Conservation (phyloP, 2,888 invertebrate genomes). For the Balanococcus diminutus region DNA sequence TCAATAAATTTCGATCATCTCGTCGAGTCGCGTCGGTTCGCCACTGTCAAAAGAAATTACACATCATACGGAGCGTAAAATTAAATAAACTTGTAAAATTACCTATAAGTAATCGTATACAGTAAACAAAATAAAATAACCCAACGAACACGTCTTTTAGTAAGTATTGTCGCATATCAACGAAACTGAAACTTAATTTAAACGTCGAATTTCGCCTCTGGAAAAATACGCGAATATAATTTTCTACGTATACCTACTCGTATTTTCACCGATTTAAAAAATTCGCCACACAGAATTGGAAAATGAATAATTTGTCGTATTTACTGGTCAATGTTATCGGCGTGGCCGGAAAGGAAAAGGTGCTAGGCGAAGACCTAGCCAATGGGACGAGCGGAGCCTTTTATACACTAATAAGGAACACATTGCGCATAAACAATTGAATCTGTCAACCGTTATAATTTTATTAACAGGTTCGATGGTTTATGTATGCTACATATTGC, state of each 20-base stretch:
- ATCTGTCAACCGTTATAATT: slow-evolving; percentile 14
- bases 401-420: not conserved
- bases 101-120: not conserved
- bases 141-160: not conserved
- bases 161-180: not conserved
- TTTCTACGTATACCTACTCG: too few species aligned
- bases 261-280: not conserved
- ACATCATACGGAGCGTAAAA: not conserved
- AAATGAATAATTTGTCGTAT: not conserved
- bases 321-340: not conserved
- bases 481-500: not conserved
- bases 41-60: not conserved
- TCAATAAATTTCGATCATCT: not conserved
- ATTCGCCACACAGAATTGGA: not conserved
- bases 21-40: too few species aligned
- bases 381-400: too few species aligned
- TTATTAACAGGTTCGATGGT: slow-evolving; percentile 1
- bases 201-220: not conserved
- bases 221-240: not conserved
- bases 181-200: not conserved
- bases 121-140: not conserved
- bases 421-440: not conserved
- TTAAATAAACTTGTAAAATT: not conserved
- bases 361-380: not conserved
- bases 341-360: not conserved